These are phyloP conservation scores for Ornithoptera alexandrae DNA, from an alignment of 2,888 invertebrate genomes.

Conservation along the genomic window DNA sequence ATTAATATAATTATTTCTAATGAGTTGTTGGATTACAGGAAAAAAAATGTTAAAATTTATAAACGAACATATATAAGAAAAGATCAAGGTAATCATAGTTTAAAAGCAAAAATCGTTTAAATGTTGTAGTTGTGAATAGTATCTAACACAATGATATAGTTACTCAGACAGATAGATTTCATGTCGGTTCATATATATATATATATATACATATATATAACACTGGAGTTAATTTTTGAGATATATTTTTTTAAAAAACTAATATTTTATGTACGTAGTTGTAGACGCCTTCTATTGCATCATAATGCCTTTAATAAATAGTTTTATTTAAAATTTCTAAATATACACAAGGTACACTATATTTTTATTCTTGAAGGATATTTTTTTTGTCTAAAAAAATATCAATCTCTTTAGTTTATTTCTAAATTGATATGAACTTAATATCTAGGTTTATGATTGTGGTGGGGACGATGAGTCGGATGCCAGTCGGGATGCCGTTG, in stretches of 20 bases:
- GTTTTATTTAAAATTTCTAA: neutral
- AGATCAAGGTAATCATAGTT: slow-evolving; percentile 77
- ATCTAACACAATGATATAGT: slow-evolving; percentile 14
- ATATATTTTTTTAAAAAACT: neutral
- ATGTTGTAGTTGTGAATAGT: slow-evolving; percentile 1
- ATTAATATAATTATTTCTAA: slow-evolving; percentile 32
- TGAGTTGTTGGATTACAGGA: slow-evolving; percentile 35
- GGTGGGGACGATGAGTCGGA: slow-evolving; percentile 76
- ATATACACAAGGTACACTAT: neutral
- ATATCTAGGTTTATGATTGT: slow-evolving; percentile 78
- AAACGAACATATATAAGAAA: slow-evolving; percentile 54
- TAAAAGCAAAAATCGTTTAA: slow-evolving; percentile 35
- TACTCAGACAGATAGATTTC: neutral
- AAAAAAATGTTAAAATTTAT: slow-evolving; percentile 38
- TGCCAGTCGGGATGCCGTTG: slow-evolving; percentile 80
- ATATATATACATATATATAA: neutral
- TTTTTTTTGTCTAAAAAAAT: neutral
- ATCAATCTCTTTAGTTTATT: slow-evolving; percentile 33
- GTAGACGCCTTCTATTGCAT: neutral
- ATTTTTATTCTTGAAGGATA: neutral
- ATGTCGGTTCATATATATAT: too few relatives aligned
- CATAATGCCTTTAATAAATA: neutral
- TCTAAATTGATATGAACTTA: slow-evolving; percentile 36
- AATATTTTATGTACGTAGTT: neutral
- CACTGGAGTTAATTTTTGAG: too few relatives aligned